Conservation (phyloP, 2,888 invertebrate genomes). For the Patella pellucida region DNA sequence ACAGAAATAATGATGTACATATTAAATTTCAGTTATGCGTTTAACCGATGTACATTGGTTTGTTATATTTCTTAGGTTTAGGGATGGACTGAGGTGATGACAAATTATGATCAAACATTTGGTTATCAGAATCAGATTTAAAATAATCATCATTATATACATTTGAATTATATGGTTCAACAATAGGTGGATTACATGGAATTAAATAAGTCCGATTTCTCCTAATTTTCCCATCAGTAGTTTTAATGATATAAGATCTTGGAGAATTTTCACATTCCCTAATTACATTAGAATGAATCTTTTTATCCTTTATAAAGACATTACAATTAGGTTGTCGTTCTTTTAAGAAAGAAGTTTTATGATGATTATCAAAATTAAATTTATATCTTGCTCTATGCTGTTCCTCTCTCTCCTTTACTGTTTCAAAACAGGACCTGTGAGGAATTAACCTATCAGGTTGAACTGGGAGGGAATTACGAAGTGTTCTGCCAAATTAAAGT, state of each 20-base stretch:
- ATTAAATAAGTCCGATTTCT: neutral
- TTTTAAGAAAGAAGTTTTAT: too few relatives aligned
- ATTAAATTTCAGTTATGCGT: neutral
- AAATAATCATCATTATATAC: neutral
- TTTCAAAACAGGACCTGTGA: constrained; percentile 18
- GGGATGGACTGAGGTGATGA: too few relatives aligned
- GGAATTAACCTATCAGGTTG: neutral
- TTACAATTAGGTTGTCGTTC: neutral
- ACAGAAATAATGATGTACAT: neutral
- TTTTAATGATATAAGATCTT: neutral
- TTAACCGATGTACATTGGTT: neutral
- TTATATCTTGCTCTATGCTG: neutral
- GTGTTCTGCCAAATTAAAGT: constrained; percentile 19
- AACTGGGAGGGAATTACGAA: neutral
- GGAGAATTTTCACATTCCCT: neutral
- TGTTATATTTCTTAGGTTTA: too few relatives aligned
- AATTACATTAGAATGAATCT: neutral
- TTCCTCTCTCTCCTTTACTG: constrained; percentile 10
- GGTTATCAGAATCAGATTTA: neutral
- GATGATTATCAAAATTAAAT: neutral
- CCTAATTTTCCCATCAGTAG: too few relatives aligned
- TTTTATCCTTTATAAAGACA: neutral
- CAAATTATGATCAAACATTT: neutral
- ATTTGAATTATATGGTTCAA: neutral
- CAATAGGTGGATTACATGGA: neutral